phyloP scores from a whole-genome alignment of 2,797 vertebrate species.

The Apogon talboti region DNA sequence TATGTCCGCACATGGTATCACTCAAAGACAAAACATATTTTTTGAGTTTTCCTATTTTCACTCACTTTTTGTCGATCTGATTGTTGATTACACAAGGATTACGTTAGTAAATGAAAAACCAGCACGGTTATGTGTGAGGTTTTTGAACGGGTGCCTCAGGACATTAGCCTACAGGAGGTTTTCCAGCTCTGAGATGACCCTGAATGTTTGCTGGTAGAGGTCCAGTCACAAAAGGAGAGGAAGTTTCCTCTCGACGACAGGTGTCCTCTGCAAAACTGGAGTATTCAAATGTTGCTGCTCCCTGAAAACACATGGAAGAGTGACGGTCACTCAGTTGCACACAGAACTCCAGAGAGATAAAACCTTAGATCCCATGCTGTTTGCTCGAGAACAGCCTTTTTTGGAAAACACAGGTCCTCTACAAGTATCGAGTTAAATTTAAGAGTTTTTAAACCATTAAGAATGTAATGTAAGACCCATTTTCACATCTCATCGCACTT shows the following conservation, averaged over 20 bases:
- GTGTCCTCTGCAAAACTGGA: slow-evolving; percentile 83
- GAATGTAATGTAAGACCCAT: too few relatives aligned
- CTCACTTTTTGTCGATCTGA: slow-evolving; percentile 84
- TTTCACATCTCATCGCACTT: too few relatives aligned
- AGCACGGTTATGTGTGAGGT: slow-evolving; percentile 81
- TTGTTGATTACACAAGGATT: slow-evolving; percentile 80
- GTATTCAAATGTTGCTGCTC: slow-evolving; percentile 95
- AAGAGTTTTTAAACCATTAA: too few relatives aligned
- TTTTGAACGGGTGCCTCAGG: slow-evolving; percentile 67
- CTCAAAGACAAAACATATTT: slow-evolving; percentile 79
- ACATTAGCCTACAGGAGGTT: slow-evolving; percentile 68
- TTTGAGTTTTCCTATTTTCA: slow-evolving; percentile 79
- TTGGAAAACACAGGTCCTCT: too few relatives aligned
- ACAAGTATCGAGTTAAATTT: too few relatives aligned
- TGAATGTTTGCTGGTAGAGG: slow-evolving; percentile 81
- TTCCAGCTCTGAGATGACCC: slow-evolving; percentile 82
- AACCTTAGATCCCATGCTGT: too few relatives aligned
- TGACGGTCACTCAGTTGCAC: slow-evolving; percentile 14
- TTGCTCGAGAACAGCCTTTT: too few relatives aligned
- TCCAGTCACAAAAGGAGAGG: slow-evolving; percentile 87
- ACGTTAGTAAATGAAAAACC: slow-evolving; percentile 82
- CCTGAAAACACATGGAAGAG: slow-evolving; percentile 78
- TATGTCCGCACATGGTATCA: slow-evolving; percentile 85
- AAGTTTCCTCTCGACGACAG: slow-evolving; percentile 80
- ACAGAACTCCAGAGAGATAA: neutral